Evolutionary conservation across 2,888 invertebrate genomes (phyloP), one percentile per base, ranked within the genome.

Genomic region (Chrysina gloriosa): DNA sequence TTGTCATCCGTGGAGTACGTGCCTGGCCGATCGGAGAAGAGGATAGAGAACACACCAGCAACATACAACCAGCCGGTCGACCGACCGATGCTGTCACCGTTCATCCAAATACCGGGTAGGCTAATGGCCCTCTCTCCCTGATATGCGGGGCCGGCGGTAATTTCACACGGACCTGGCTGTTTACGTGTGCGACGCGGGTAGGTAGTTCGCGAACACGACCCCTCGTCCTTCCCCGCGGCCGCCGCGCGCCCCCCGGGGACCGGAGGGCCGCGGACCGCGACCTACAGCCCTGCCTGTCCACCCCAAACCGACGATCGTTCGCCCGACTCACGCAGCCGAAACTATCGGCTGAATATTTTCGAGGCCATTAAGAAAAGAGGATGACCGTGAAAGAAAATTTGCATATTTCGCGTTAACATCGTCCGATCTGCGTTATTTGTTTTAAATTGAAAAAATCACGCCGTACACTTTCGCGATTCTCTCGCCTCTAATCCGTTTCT

Each of bases 91-190:
- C 73, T 76, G 76, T 76, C 70, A 72, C 72, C 75, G 73, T 72
- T 77, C 74, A 76, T 77, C 76, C 76, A 74, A 75, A 76, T 75
- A 75, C 74, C 71, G 67, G 70, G 71, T 65, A 70, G 70, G 71
- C 73, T 73, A 73, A 74, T 73, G 73, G 72, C 63, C 71, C 73
- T 68, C 69, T 61, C 58, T 61, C 58, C 58, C 73, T 74, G 74
- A 74, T 75, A 71, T 71, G 75, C 73, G 68, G 68, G 73, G 73
- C 73, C 71, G 76, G 78, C 71, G 76, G 78, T 78, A 77, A 77
- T 78, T 78, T 78, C 77, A 75, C 78, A 75, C 76, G 77, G 76
- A 73, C 73, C 70, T 70, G 72, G 72, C 72, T 75, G 73, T 73
- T 73, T 73, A 74, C 75, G 76, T 73, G 76, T 73, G 76, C 70